A percentile compares a stretch with the other conserved stretches of the same genome.
These are phyloP conservation scores for Vollenhovia emeryi DNA, from an alignment of 1,140 invertebrate genomes.

Conservation along the genomic window DNA sequence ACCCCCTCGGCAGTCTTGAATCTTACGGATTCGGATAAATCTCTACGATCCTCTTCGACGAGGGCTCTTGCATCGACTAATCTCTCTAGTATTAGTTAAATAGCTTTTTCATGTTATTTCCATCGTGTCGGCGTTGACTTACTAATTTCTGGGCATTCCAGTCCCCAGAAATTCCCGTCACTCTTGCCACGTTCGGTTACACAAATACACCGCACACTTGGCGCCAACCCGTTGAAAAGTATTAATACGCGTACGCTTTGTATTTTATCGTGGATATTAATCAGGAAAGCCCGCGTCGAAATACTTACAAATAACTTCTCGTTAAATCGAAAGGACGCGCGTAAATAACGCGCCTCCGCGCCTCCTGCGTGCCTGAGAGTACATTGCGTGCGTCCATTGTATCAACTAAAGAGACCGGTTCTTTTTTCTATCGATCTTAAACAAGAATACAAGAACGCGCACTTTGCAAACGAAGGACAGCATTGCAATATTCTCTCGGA, in stretches of 20 bases:
- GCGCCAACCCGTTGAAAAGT: conserved; percentile 1
- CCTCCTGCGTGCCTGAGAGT: neutral
- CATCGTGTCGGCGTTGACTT: conserved; percentile 28
- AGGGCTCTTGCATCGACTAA: conserved; percentile 56
- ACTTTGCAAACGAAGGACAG: neutral
- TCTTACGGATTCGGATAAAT: conserved; percentile 65
- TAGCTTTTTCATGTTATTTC: conserved; percentile 67
- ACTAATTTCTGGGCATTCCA: conserved; percentile 67
- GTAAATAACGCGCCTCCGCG: conserved; percentile 11
- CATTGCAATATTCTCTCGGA: neutral
- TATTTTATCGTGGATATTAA: conserved; percentile 27
- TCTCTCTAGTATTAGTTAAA: conserved; percentile 56
- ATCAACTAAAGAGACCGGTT: neutral
- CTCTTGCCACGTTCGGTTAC: neutral
- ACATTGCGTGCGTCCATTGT: neutral
- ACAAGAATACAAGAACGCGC: neutral
- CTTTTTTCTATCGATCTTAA: conserved; percentile 28
- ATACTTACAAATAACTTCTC: conserved; percentile 33
- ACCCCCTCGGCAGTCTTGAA: neutral
- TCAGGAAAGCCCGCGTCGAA: neutral
- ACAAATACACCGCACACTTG: neutral
- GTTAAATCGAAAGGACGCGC: neutral
- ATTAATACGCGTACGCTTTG: neutral
- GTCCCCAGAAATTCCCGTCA: conserved; percentile 16
- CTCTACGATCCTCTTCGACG: conserved; percentile 53